Conservation (phyloP, 2,888 invertebrate species). For the Adela reaumurella region DNA sequence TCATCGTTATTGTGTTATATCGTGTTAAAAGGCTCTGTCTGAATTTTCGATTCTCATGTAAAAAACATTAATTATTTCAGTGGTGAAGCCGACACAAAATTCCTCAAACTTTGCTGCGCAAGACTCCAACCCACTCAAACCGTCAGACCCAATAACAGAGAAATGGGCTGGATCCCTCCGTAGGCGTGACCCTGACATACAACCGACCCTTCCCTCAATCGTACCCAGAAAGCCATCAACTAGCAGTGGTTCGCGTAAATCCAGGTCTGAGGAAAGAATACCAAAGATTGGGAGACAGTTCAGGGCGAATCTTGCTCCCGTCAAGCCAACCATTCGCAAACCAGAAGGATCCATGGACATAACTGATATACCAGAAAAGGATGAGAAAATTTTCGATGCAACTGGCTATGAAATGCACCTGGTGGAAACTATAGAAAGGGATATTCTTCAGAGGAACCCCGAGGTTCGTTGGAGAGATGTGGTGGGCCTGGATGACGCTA, state of each 20-base stretch:
- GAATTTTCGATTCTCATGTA: too few relatives aligned
- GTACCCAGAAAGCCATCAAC: slow-evolving; percentile 35
- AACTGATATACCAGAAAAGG: slow-evolving; percentile 35
- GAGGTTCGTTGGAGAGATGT: slow-evolving; percentile 80
- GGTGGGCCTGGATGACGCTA: slow-evolving; percentile 70
- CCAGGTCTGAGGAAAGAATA: slow-evolving; percentile 43
- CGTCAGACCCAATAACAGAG: slow-evolving; percentile 49
- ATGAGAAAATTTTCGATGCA: slow-evolving; percentile 59
- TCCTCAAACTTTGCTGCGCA: too few relatives aligned
- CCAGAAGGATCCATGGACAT: slow-evolving; percentile 32
- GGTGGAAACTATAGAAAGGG: slow-evolving; percentile 79
- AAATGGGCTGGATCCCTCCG: slow-evolving; percentile 68
- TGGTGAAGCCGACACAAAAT: slow-evolving; percentile 37
- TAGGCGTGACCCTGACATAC: slow-evolving; percentile 61
- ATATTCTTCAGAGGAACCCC: slow-evolving; percentile 78
- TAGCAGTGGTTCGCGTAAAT: slow-evolving; percentile 31
- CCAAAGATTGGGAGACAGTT: slow-evolving; percentile 22
- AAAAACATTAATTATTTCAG: slow-evolving; percentile 26
- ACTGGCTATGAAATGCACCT: slow-evolving; percentile 72
- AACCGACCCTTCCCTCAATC: slow-evolving; percentile 63
- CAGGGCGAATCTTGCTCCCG: slow-evolving; percentile 24
- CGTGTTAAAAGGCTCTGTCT: too few relatives aligned
- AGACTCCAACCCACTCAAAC: slow-evolving; percentile 29
- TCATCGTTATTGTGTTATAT: too few relatives aligned
- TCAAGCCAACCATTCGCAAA: slow-evolving; percentile 32